Percentiles rank a stretch among this genome's conserved stretches.
These are phyloP conservation scores for Imbricaverruca yamaguchii DNA, from an alignment of 2,888 invertebrate species.

Conservation along the genomic window DNA sequence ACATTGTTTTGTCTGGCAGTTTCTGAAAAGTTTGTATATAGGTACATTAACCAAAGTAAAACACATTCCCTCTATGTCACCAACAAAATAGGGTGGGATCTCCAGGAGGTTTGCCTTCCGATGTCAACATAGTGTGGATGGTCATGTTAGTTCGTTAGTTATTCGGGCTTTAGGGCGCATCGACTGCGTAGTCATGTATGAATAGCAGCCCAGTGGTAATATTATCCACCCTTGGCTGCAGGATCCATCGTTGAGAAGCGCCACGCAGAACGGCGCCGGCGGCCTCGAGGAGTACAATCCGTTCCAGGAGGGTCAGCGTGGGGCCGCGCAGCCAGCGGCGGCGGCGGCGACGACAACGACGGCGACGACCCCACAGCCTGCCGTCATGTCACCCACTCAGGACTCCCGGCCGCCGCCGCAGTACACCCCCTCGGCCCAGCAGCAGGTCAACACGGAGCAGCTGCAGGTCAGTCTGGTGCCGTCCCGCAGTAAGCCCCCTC, in stretches of 20 bases:
- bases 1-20: too few species aligned
- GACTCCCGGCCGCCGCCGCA: slow-evolving; percentile 35
- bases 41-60: too few species aligned
- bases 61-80: too few species aligned
- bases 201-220: neutral
- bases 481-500: too few species aligned
- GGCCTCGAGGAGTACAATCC: slow-evolving; percentile 93
- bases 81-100: too few species aligned
- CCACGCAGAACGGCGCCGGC: slow-evolving; percentile 47
- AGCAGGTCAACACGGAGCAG: slow-evolving; percentile 40
- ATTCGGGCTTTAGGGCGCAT: too few species aligned
- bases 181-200: too few species aligned
- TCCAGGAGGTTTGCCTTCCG: too few species aligned
- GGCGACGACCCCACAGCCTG: slow-evolving; percentile 30
- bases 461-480: slow-evolving; percentile 28
- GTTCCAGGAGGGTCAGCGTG: slow-evolving; percentile 61
- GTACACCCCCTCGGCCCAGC: slow-evolving; percentile 41
- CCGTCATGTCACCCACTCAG: slow-evolving; percentile 36
- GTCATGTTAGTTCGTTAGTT: too few species aligned
- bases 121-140: too few species aligned
- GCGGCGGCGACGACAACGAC: slow-evolving; percentile 31
- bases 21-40: too few species aligned
- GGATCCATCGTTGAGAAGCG: slow-evolving; percentile 73
- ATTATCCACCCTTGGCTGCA: slow-evolving; percentile 41
- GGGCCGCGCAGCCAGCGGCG: slow-evolving; percentile 35